Evolutionary conservation across 1,140 invertebrate genomes (phyloP).

Genomic region (Ruditapes philippinarum): DNA sequence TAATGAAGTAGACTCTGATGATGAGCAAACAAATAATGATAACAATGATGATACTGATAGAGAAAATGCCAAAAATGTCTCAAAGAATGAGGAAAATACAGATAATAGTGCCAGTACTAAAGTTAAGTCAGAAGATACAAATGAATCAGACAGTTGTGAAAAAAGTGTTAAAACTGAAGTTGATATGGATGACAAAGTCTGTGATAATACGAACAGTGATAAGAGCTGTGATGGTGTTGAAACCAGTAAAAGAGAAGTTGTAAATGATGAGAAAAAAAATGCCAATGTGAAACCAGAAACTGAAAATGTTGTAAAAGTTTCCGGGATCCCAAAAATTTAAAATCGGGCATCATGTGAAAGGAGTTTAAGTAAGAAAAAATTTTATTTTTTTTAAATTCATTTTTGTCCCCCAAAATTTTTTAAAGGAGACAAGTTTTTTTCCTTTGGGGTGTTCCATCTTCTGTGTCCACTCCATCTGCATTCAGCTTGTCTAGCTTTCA

Average conservation of each 20-base stretch:
- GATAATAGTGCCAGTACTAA: slow-evolving; percentile 38
- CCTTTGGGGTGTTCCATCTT: no score
- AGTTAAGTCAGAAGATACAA: slow-evolving; percentile 17
- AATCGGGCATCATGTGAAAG: slow-evolving; percentile 86
- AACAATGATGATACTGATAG: slow-evolving; percentile 84
- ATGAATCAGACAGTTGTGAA: slow-evolving; percentile 43
- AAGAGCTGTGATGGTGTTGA: background rate
- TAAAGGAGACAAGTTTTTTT: no score
- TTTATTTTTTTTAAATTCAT: no score
- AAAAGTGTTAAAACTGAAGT: no score
- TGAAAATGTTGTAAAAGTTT: no score
- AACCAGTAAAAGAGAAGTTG: background rate
- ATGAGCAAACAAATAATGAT: slow-evolving; percentile 71
- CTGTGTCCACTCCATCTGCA: no score
- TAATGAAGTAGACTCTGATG: slow-evolving; percentile 67
- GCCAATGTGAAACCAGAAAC: background rate
- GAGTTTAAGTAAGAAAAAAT: slow-evolving; percentile 87
- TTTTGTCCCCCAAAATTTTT: no score
- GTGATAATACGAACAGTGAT: slow-evolving; percentile 20
- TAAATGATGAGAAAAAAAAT: background rate
- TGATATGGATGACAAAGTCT: slow-evolving; percentile 4
- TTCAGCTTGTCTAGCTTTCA: no score
- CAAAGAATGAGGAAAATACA: slow-evolving; percentile 64
- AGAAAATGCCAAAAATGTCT: slow-evolving; percentile 73
- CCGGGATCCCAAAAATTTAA: slow-evolving; percentile 89